Conservation (phyloP, 2,888 invertebrate genomes). For the Spilarctia lutea region DNA sequence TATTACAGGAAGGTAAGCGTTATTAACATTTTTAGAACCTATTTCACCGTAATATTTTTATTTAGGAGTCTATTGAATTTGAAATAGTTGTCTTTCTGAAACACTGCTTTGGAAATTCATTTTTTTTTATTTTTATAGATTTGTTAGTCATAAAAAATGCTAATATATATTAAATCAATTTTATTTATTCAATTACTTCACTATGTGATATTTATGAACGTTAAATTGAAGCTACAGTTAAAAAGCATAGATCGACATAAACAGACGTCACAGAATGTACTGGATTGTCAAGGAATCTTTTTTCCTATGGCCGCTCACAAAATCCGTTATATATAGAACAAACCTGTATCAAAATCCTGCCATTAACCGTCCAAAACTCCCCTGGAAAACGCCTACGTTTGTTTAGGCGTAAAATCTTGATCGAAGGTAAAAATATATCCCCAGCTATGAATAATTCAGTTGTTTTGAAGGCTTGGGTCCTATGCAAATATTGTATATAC, state of each 20-base stretch:
- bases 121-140: too few species aligned
- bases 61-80: background rate
- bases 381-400: constrained; percentile 8
- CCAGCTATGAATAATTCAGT: constrained; percentile 42
- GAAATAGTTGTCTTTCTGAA: background rate
- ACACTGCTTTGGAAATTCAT: background rate
- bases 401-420: constrained; percentile 19
- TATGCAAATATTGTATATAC: constrained; percentile 27
- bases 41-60: background rate
- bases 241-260: too few species aligned
- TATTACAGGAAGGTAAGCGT: background rate
- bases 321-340: background rate
- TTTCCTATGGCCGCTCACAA: background rate
- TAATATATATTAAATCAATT: too few species aligned
- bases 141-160: too few species aligned
- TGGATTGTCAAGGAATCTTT: too few species aligned
- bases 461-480: constrained; percentile 21
- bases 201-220: too few species aligned
- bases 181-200: too few species aligned
- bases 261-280: too few species aligned
- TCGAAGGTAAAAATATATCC: constrained; percentile 27
- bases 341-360: constrained; percentile 9
- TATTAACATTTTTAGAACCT: background rate
- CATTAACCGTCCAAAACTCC: constrained; percentile 3
- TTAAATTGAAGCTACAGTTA: too few species aligned